Evolutionary conservation across 2,888 invertebrate species (phyloP).

Genomic region (Lydus trimaculatus): DNA sequence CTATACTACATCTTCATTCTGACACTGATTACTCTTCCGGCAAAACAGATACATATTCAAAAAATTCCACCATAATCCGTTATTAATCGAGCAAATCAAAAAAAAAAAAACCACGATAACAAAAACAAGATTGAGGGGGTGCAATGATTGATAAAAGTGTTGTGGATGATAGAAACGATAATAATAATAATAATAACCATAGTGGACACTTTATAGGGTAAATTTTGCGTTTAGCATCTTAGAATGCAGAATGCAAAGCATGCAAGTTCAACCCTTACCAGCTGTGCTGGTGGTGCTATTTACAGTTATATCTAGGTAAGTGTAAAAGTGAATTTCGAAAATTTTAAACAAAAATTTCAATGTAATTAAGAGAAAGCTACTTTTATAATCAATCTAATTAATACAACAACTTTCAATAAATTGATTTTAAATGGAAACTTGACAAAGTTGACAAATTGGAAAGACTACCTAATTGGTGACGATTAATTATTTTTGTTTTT

Average conservation of each 20-base stretch:
- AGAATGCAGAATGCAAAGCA: constrained; percentile 35
- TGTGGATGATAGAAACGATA: background rate
- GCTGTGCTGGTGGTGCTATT: constrained; percentile 36
- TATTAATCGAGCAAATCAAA: background rate
- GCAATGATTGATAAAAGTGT: background rate
- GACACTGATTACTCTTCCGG: constrained; percentile 52
- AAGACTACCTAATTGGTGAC: background rate
- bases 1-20: constrained; percentile 45
- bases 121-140: background rate
- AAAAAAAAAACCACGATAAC: constrained; percentile 9
- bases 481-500: background rate
- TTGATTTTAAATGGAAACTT: background rate
- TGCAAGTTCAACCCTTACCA: constrained; percentile 32
- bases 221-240: constrained; percentile 5
- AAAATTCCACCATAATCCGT: constrained; percentile 33
- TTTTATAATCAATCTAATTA: background rate
- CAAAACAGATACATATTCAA: constrained; percentile 31
- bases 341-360: constrained; percentile 32
- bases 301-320: constrained; percentile 39
- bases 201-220: background rate
- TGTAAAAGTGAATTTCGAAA: constrained; percentile 38
- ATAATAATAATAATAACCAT: background rate
- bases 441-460: background rate
- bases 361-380: background rate
- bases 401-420: constrained; percentile 2